These are phyloP conservation scores for Graphium colonna DNA, from an alignment of 2,888 invertebrate genomes.

Conservation along the genomic window DNA sequence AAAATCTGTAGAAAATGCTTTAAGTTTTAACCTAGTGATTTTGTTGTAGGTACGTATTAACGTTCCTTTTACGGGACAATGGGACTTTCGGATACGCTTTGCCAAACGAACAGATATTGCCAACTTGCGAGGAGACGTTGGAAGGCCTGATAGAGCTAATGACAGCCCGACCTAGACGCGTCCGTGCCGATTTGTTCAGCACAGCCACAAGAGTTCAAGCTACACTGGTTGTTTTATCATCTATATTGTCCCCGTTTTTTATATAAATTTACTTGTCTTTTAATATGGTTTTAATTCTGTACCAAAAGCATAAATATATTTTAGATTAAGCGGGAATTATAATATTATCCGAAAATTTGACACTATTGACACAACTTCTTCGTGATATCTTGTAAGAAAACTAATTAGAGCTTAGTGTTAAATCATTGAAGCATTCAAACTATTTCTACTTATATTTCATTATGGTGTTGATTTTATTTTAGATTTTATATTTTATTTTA, in stretches of 20 bases:
- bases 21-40: background rate
- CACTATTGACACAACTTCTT: no score
- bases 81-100: slow-evolving; percentile 83
- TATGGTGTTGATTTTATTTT: no score
- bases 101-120: slow-evolving; percentile 82
- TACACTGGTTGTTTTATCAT: background rate
- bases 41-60: slow-evolving; percentile 50
- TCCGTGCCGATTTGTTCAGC: slow-evolving; percentile 32
- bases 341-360: background rate
- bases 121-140: slow-evolving; percentile 80
- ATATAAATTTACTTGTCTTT: slow-evolving; percentile 7
- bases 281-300: background rate
- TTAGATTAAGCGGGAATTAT: background rate
- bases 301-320: background rate
- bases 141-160: slow-evolving; percentile 75
- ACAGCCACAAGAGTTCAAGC: slow-evolving; percentile 3
- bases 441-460: no score
- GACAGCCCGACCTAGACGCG: slow-evolving; percentile 40
- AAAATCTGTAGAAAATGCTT: background rate
- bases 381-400: no score
- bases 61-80: slow-evolving; percentile 79
- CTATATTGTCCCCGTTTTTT: slow-evolving; percentile 5
- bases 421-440: no score
- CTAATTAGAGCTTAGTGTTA: no score
- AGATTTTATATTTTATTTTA: no score